These are phyloP conservation scores for Raja brachyura DNA, from an alignment of 2,113 vertebrate genomes.

Conservation along the genomic window DNA sequence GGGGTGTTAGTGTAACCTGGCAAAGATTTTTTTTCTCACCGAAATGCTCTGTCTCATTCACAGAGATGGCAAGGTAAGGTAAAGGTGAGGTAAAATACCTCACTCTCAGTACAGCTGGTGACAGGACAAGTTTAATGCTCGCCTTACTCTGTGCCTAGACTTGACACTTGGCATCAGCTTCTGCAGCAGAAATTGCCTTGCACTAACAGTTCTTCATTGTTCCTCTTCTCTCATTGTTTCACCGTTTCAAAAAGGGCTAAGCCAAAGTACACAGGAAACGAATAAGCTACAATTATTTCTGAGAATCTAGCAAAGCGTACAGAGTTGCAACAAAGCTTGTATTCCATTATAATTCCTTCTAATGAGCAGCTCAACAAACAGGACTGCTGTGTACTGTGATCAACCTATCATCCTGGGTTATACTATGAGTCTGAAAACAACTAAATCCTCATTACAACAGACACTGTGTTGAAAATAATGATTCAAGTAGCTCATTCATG, in stretches of 20 bases:
- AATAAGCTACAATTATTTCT: neutral
- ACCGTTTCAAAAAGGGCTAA: neutral
- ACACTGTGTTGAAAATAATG: neutral
- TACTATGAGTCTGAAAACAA: neutral
- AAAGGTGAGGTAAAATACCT: conserved; percentile 20
- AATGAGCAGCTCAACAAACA: neutral
- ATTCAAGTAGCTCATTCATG: neutral
- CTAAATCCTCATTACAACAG: neutral
- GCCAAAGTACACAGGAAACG: neutral
- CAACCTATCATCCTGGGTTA: neutral
- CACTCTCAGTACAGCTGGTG: neutral
- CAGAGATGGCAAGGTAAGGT: neutral
- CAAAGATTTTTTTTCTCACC: neutral
- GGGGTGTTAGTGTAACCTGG: neutral
- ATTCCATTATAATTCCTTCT: neutral
- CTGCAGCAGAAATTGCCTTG: neutral
- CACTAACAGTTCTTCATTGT: neutral
- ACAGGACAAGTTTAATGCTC: neutral
- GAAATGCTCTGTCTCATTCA: neutral
- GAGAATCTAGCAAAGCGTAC: neutral
- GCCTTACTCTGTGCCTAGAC: neutral
- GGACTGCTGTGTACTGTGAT: neutral
- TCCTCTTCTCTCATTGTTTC: neutral
- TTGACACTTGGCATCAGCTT: neutral
- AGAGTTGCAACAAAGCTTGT: conserved; percentile 1